Evolutionary conservation across 2,888 invertebrate species (phyloP).

Genomic region (Megamerina dolium): DNA sequence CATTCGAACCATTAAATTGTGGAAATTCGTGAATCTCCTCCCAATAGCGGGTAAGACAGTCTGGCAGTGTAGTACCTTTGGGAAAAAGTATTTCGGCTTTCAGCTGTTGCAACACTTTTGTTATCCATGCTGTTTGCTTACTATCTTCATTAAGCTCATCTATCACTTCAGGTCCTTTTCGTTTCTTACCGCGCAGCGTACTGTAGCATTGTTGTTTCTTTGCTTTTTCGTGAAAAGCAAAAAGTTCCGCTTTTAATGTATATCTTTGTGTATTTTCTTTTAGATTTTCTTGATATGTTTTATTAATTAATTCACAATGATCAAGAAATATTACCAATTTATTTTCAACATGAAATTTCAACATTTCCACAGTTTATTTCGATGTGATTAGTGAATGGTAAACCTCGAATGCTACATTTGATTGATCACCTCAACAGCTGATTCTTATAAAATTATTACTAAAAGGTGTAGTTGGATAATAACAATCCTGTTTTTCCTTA

Average conservation of each 20-base stretch:
- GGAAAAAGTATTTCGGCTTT: not conserved
- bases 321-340: constrained; percentile 31
- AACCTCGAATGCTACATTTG: too few relatives aligned
- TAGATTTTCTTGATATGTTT: constrained; percentile 19
- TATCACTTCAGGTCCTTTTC: too few relatives aligned
- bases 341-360: constrained; percentile 21
- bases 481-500: too few relatives aligned
- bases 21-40: constrained; percentile 37
- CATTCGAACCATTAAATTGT: constrained; percentile 56
- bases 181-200: constrained; percentile 10
- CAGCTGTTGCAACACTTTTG: constrained; percentile 7
- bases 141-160: too few relatives aligned
- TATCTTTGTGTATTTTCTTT: constrained; percentile 10
- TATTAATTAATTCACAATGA: constrained; percentile 33
- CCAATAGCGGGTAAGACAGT: constrained; percentile 30
- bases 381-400: too few relatives aligned
- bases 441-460: too few relatives aligned
- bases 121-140: too few relatives aligned
- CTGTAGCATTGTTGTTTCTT: not conserved
- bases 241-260: constrained; percentile 29
- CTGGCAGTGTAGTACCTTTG: not conserved
- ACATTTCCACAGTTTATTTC: too few relatives aligned
- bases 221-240: constrained; percentile 26
- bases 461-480: too few relatives aligned
- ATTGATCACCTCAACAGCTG: too few relatives aligned